Conservation (phyloP, 2,113 vertebrate species). For the Nycticorax nycticorax region DNA sequence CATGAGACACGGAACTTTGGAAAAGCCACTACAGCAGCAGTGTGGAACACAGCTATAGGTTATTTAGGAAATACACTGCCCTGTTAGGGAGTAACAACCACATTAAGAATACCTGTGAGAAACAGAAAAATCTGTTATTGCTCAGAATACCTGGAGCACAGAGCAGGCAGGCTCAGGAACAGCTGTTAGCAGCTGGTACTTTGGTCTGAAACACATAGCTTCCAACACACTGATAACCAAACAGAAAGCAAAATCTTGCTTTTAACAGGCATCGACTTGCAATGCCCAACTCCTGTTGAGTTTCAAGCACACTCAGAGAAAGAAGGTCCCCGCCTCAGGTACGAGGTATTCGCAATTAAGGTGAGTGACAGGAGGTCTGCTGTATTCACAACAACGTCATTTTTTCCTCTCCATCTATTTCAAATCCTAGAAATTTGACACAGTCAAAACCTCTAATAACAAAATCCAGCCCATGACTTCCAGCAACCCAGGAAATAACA, state of each 20-base stretch:
- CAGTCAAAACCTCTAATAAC: background rate
- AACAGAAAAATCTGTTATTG: background rate
- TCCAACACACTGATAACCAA: background rate
- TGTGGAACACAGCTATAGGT: background rate
- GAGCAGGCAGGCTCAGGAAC: background rate
- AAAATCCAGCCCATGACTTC: background rate
- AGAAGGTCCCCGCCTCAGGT: background rate
- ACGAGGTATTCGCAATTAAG: background rate
- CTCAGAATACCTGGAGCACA: background rate
- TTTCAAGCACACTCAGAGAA: background rate
- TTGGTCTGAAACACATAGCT: background rate
- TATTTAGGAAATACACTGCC: background rate
- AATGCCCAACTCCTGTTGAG: rapidly evolving
- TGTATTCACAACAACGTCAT: background rate
- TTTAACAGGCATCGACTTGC: background rate
- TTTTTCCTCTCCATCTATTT: background rate
- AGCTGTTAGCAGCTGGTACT: background rate
- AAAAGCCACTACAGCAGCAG: background rate
- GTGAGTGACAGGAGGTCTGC: background rate
- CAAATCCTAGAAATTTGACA: background rate
- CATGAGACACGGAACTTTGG: background rate
- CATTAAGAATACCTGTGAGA: background rate
- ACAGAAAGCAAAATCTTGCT: background rate
- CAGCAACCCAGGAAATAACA: background rate
- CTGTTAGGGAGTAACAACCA: background rate